A percentile compares a stretch with the other conserved stretches of the same genome.
Conservation (phyloP, 2,888 invertebrate genomes). For the Glaucopsyche alexis region DNA sequence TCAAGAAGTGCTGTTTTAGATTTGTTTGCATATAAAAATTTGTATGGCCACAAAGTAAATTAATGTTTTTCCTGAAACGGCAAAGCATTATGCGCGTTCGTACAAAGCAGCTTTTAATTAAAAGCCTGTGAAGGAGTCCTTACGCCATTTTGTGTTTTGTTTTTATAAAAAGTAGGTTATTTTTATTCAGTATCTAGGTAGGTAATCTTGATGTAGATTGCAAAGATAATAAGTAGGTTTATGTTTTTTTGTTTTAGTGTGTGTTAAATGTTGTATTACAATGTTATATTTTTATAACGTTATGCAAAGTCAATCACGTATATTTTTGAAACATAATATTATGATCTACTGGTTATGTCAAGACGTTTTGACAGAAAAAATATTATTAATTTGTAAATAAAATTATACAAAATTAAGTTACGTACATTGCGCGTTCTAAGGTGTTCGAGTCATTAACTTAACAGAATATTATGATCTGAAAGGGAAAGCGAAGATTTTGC, state of each 20-base stretch:
- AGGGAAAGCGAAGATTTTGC: no score
- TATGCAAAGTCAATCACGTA: no score
- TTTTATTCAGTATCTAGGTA: not conserved
- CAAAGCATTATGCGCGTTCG: not conserved
- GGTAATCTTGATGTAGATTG: not conserved
- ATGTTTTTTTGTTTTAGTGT: not conserved
- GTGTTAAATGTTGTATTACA: no score
- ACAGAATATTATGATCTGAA: no score
- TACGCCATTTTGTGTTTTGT: constrained; percentile 14
- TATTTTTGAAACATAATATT: no score
- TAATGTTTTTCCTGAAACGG: constrained; percentile 7
- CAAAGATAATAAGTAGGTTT: not conserved
- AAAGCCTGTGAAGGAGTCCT: constrained; percentile 8
- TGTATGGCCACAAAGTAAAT: not conserved
- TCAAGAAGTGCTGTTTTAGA: not conserved
- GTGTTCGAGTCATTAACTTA: no score
- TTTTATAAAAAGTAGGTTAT: constrained; percentile 17
- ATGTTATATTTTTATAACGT: no score
- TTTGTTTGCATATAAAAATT: not conserved
- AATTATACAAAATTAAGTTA: no score
- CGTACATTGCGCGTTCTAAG: no score
- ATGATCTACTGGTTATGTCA: no score
- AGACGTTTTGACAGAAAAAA: no score
- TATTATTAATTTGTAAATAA: no score
- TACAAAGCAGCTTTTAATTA: constrained; percentile 16